A percentile compares a stretch with the other conserved stretches of the same genome.
These are phyloP conservation scores for Bubo scandiacus DNA, from an alignment of 2,113 vertebrate genomes.

Conservation along the genomic window DNA sequence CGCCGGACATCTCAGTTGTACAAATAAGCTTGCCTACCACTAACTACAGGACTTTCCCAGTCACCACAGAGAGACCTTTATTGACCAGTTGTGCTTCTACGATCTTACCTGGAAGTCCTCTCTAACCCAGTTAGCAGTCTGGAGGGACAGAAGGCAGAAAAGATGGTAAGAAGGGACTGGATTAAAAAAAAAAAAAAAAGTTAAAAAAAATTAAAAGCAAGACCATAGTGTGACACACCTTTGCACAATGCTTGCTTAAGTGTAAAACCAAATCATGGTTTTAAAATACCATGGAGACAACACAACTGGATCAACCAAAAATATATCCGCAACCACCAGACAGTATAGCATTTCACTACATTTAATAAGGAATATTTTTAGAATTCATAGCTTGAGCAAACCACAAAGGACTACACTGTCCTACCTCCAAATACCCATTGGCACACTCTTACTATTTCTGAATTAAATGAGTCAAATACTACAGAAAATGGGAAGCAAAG, in stretches of 20 bases:
- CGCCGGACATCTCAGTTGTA: not conserved
- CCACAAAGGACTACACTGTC: not conserved
- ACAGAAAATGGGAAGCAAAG: not conserved
- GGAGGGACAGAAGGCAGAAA: not conserved
- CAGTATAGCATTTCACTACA: not conserved
- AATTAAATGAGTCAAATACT: not conserved
- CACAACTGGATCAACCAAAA: not conserved
- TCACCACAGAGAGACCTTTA: not conserved
- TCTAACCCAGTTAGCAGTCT: not conserved
- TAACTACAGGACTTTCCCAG: not conserved
- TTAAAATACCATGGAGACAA: not conserved
- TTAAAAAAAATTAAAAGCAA: not conserved
- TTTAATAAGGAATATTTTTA: not conserved
- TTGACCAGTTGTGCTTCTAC: not conserved
- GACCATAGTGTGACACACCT: not conserved
- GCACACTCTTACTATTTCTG: not conserved
- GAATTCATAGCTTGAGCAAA: not conserved
- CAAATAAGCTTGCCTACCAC: conserved; percentile 10
- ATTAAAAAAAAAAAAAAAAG: not conserved
- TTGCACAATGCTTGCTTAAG: not conserved
- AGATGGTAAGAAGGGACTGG: not conserved
- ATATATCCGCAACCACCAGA: not conserved
- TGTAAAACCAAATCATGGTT: not conserved
- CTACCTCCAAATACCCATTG: not conserved
- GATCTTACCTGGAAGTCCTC: not conserved